phyloP scores from a whole-genome alignment of 2,888 invertebrate species.

The Pandemis cinnamomeana region DNA sequence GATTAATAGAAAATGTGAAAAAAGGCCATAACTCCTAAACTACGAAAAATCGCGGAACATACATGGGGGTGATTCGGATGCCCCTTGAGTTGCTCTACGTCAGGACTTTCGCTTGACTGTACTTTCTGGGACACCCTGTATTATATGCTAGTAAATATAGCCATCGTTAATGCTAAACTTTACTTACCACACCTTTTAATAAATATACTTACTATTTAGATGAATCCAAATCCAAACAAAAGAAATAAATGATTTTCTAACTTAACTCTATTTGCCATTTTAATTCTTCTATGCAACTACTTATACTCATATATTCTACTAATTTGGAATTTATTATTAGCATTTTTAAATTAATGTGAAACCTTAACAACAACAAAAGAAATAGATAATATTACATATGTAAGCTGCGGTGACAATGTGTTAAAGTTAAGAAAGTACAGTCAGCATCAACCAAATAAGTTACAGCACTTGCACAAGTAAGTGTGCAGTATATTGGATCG shows the following conservation, averaged over 20 bases:
- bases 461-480: neutral
- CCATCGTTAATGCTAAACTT: neutral
- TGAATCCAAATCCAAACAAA: too few species aligned
- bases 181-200: neutral
- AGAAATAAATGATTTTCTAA: too few species aligned
- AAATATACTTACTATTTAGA: neutral
- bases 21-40: too few species aligned
- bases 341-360: neutral
- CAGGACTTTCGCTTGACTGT: too few species aligned
- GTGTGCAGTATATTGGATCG: too few species aligned
- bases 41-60: too few species aligned
- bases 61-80: too few species aligned
- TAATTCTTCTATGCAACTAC: neutral
- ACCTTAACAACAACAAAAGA: neutral
- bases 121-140: too few species aligned
- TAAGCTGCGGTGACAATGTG: constrained; percentile 30
- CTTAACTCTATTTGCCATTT: neutral
- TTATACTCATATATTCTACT: neutral
- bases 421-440: constrained; percentile 16
- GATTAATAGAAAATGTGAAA: too few species aligned
- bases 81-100: too few species aligned
- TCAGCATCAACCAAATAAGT: neutral
- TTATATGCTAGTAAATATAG: neutral
- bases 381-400: constrained; percentile 13
- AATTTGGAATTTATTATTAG: neutral